Conservation (phyloP, 1,140 invertebrate genomes). For the Doryteuthis pealeii region DNA sequence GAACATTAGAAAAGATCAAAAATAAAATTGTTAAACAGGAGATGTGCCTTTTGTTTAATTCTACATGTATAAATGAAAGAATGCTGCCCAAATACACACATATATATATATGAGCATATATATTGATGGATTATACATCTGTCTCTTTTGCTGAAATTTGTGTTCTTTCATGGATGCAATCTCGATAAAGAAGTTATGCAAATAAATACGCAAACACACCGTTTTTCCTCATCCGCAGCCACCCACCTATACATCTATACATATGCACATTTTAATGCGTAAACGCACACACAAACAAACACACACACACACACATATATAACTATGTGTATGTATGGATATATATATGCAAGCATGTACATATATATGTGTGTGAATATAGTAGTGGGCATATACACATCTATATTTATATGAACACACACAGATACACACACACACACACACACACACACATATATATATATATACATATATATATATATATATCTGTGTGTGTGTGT, state of each 20-base stretch:
- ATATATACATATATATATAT: not conserved
- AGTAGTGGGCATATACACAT: not conserved
- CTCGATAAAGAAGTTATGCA: not conserved
- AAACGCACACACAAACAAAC: not conserved
- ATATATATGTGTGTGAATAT: not conserved
- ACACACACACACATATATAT: slow-evolving; percentile 5
- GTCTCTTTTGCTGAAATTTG: not conserved
- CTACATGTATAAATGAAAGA: too few relatives aligned
- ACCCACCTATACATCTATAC: not conserved
- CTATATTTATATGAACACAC: not conserved
- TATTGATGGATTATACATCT: not conserved
- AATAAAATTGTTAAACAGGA: too few relatives aligned
- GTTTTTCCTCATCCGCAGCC: not conserved
- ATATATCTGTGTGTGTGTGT: not conserved
- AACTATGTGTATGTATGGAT: not conserved
- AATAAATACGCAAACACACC: not conserved
- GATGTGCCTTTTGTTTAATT: too few relatives aligned
- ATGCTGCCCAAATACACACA: too few relatives aligned
- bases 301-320: not conserved
- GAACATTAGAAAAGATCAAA: too few relatives aligned
- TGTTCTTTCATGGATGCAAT: not conserved
- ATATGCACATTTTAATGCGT: not conserved
- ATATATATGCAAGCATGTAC: not conserved
- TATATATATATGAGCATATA: too few relatives aligned
- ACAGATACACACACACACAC: not conserved